These are phyloP conservation scores for Sardinella longiceps DNA, from an alignment of 2,797 vertebrate genomes.

Conservation along the genomic window DNA sequence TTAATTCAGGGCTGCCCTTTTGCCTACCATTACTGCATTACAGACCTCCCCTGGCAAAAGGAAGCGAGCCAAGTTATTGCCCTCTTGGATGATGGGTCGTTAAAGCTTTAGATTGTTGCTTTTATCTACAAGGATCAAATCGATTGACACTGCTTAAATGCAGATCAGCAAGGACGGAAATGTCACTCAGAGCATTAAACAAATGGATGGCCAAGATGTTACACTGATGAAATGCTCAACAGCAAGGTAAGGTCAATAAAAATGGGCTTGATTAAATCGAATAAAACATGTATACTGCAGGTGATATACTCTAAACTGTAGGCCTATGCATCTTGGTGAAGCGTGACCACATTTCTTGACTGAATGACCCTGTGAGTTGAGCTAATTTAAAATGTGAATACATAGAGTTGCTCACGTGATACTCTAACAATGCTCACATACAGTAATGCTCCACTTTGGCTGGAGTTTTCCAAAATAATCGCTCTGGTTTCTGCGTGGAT, in stretches of 20 bases:
- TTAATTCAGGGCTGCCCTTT: not conserved
- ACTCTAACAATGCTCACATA: too few species aligned
- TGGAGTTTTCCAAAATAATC: too few species aligned
- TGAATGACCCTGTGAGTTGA: not conserved
- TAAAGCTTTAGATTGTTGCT: not conserved
- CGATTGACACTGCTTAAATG: slow-evolving; percentile 18
- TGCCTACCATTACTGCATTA: not conserved
- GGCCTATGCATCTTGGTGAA: not conserved
- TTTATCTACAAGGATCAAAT: slow-evolving; percentile 19
- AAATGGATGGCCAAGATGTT: not conserved
- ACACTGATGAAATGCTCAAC: not conserved
- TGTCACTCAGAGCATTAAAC: not conserved
- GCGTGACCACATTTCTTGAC: not conserved
- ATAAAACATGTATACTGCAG: not conserved
- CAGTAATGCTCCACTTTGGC: too few species aligned
- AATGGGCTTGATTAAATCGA: not conserved
- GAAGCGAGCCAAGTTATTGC: not conserved
- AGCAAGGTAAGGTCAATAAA: not conserved
- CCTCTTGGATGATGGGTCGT: slow-evolving; percentile 2
- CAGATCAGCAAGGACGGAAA: not conserved
- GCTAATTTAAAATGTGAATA: too few species aligned
- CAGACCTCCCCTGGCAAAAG: not conserved
- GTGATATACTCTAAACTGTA: too few species aligned
- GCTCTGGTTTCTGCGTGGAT: too few species aligned
- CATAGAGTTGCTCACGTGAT: too few species aligned